A percentile compares a stretch with the other conserved stretches of the same genome.
Conservation (phyloP, 2,797 vertebrate species). For the Chelon labrosus region DNA sequence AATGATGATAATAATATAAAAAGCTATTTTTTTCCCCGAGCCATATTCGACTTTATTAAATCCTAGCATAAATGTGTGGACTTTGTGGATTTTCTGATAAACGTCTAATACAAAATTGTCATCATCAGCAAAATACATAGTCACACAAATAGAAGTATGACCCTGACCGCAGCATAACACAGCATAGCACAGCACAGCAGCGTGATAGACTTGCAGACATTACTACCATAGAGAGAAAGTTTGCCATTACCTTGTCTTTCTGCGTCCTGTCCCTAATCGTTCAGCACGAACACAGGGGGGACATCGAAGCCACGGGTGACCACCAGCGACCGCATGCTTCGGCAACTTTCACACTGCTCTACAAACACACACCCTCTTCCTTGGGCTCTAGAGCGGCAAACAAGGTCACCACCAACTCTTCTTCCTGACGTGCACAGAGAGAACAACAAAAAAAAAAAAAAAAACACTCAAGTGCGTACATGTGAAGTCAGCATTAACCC, state of each 20-base stretch:
- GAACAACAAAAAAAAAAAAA: neutral
- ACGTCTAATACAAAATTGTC: neutral
- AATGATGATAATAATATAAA: neutral
- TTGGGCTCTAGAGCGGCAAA: neutral
- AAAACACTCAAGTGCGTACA: neutral
- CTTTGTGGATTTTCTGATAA: neutral
- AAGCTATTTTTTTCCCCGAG: too few relatives aligned
- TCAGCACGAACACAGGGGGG: neutral
- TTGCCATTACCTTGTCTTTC: constrained; percentile 56
- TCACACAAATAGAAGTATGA: neutral
- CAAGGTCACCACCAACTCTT: neutral
- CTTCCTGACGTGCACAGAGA: neutral
- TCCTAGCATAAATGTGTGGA: neutral
- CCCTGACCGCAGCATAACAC: neutral
- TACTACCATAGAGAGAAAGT: neutral
- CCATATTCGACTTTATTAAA: neutral
- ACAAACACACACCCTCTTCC: constrained; percentile 8
- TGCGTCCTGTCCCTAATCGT: neutral
- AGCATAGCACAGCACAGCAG: neutral
- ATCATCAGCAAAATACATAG: constrained; percentile 25
- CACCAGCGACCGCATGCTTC: neutral
- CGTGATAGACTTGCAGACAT: neutral
- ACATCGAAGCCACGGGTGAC: constrained; percentile 20
- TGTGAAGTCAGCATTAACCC: constrained; percentile 1
- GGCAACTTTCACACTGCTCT: constrained; percentile 21